Percentiles rank a stretch among this genome's conserved stretches.
Evolutionary conservation across 2,797 vertebrate species (phyloP).

Genomic region (Lophotriccus pileatus): DNA sequence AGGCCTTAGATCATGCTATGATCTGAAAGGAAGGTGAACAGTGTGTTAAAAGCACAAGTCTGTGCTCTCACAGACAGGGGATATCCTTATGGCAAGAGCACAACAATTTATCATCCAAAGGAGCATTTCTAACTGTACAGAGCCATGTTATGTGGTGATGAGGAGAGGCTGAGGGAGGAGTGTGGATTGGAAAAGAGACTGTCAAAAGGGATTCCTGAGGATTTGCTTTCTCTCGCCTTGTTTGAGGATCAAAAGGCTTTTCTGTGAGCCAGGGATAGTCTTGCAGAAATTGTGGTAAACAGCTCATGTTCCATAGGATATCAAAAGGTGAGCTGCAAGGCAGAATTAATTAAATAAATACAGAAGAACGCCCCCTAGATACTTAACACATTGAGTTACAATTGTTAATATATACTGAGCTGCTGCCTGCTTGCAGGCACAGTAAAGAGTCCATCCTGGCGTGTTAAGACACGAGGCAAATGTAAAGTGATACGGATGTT

Average conservation of each 20-base stretch:
- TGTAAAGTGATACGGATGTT: background rate
- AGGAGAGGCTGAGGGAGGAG: background rate
- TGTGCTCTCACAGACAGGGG: background rate
- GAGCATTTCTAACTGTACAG: background rate
- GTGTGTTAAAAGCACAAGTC: background rate
- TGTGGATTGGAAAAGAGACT: background rate
- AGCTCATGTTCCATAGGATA: background rate
- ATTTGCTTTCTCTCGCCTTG: background rate
- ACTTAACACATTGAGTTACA: background rate
- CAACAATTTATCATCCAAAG: background rate
- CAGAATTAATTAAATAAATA: background rate
- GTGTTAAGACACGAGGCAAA: background rate
- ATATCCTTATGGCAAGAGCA: background rate
- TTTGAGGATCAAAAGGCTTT: background rate
- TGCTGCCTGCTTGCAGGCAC: background rate
- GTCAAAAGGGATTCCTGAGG: background rate
- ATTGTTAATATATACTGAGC: background rate
- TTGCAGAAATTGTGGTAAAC: background rate
- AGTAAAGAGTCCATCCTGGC: background rate
- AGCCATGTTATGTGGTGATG: background rate
- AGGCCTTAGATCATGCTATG: background rate
- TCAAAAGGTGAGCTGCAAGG: constrained; percentile 3
- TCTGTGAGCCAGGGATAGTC: background rate
- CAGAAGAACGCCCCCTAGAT: background rate
- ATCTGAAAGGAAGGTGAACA: background rate